Conservation (phyloP, 2,888 invertebrate species). For the Hemistola chrysoprasaria region DNA sequence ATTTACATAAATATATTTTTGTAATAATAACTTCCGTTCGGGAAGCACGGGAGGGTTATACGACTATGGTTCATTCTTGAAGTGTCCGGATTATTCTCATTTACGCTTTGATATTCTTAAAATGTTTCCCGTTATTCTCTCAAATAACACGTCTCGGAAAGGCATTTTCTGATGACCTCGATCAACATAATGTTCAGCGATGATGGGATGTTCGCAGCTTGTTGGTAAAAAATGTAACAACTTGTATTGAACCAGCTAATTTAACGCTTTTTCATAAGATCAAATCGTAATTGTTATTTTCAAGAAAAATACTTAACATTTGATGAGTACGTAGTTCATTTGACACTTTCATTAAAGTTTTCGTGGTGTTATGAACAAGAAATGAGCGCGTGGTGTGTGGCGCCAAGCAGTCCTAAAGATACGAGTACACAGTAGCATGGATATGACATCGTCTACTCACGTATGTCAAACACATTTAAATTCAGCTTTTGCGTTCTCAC, state of each 20-base stretch:
- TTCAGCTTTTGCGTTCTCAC: constrained; percentile 49
- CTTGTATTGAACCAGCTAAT: constrained; percentile 55
- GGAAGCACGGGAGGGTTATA: constrained; percentile 42
- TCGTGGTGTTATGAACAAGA: not conserved
- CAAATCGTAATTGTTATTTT: constrained; percentile 52
- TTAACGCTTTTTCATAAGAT: constrained; percentile 57
- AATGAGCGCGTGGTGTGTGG: constrained; percentile 33
- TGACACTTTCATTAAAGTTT: too few relatives aligned
- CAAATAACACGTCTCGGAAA: not conserved
- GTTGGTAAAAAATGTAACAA: constrained; percentile 51
- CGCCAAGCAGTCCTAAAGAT: constrained; percentile 58
- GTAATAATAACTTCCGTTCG: constrained; percentile 74
- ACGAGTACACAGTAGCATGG: constrained; percentile 22
- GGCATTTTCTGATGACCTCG: not conserved
- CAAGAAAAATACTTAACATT: too few relatives aligned
- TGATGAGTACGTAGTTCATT: too few relatives aligned
- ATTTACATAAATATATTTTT: constrained; percentile 72
- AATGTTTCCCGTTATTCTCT: constrained; percentile 10
- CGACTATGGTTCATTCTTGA: too few relatives aligned
- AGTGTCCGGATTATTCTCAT: too few relatives aligned
- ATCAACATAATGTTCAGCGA: constrained; percentile 50
- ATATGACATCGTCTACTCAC: constrained; percentile 35
- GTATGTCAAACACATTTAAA: constrained; percentile 58
- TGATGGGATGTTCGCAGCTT: constrained; percentile 53
- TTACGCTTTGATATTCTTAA: too few relatives aligned